Conservation (phyloP, 2,113 vertebrate species). For the Phaetusa simplex region DNA sequence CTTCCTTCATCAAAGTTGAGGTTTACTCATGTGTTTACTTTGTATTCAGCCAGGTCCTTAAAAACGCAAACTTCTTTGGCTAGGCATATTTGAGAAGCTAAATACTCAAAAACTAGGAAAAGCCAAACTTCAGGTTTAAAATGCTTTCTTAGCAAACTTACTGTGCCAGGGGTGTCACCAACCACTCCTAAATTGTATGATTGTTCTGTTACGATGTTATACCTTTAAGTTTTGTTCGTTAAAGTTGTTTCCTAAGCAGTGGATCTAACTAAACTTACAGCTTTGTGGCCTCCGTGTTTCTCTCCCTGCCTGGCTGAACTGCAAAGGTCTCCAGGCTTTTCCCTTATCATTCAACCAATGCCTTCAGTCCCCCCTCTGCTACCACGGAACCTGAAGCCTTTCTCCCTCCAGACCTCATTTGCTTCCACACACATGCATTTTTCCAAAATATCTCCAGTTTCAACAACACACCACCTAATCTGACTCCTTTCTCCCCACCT, state of each 20-base stretch:
- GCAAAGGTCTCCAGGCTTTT: background rate
- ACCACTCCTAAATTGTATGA: background rate
- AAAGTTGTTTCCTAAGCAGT: background rate
- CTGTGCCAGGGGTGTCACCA: background rate
- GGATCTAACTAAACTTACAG: background rate
- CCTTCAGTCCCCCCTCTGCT: background rate
- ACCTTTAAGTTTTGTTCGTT: background rate
- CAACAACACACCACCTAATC: background rate
- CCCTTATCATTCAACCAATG: background rate
- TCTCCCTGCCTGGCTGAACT: background rate
- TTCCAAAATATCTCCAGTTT: background rate
- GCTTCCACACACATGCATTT: background rate
- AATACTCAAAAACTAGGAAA: background rate
- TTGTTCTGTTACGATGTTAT: background rate
- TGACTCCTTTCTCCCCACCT: background rate
- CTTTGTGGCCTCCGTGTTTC: background rate
- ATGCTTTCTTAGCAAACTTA: background rate
- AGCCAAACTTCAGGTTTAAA: background rate
- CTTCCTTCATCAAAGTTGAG: background rate
- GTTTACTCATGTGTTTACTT: background rate
- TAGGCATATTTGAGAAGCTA: background rate
- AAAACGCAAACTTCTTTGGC: background rate
- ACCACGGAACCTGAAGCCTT: background rate
- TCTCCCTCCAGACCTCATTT: background rate
- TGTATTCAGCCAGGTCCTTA: background rate